A percentile compares a stretch with the other conserved stretches of the same genome.
Conservation (phyloP, 2,888 invertebrate species). For the Agriopis aurantiaria region DNA sequence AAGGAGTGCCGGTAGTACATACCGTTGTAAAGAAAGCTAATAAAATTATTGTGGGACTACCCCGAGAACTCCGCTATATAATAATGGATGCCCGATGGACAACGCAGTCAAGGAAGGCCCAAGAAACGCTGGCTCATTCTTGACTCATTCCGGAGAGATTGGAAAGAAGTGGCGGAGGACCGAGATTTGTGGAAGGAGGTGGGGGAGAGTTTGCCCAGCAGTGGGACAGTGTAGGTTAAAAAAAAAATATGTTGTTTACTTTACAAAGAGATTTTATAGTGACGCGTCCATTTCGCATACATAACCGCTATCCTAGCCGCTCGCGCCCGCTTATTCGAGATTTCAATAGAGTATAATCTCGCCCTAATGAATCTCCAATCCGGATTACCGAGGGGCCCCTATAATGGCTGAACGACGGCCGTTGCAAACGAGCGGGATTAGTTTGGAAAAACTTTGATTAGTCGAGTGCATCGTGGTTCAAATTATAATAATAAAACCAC, state of each 20-base stretch:
- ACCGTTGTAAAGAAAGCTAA: background rate
- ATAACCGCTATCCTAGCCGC: slow-evolving; percentile 55
- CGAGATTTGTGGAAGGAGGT: too few relatives aligned
- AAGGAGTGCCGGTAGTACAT: background rate
- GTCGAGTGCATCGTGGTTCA: slow-evolving; percentile 57
- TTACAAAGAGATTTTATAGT: too few relatives aligned
- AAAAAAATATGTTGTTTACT: too few relatives aligned
- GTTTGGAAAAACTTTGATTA: slow-evolving; percentile 81
- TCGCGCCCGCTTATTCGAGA: slow-evolving; percentile 78
- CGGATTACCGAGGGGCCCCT: slow-evolving; percentile 81
- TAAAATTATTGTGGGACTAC: too few relatives aligned
- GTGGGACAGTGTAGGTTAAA: too few relatives aligned
- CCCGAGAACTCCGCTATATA: too few relatives aligned
- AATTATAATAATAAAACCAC: slow-evolving; percentile 3
- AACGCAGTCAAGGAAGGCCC: too few relatives aligned
- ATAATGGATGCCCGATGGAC: too few relatives aligned
- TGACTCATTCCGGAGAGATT: too few relatives aligned
- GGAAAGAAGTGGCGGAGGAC: too few relatives aligned
- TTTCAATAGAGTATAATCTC: slow-evolving; percentile 87
- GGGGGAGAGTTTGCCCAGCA: too few relatives aligned
- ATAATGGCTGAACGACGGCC: slow-evolving; percentile 74
- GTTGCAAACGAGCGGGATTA: slow-evolving; percentile 74
- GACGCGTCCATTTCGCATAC: slow-evolving; percentile 25
- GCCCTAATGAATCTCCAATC: slow-evolving; percentile 86
- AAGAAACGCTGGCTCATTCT: too few relatives aligned